Evolutionary conservation across 2,113 vertebrate genomes (phyloP).

Genomic region (Pongo pygmaeus): DNA sequence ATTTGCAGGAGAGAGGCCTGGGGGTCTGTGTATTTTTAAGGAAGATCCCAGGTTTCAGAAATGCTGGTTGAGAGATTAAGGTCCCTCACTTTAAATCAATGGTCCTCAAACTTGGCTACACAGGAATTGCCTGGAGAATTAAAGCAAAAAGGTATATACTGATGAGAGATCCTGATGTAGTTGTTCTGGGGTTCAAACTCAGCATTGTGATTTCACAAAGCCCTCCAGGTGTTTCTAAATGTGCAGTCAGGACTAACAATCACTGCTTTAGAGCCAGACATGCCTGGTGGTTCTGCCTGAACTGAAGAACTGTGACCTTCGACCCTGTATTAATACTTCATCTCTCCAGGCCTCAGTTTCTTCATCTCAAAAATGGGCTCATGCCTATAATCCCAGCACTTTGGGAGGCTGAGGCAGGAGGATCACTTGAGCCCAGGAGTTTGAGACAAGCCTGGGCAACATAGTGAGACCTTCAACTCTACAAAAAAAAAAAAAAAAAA

Average conservation of each 20-base stretch:
- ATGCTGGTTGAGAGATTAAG: not conserved
- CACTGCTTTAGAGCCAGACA: not conserved
- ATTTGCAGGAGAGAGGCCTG: not conserved
- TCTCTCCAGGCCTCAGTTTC: not conserved
- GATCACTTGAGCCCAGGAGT: too few relatives aligned
- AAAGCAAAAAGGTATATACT: not conserved
- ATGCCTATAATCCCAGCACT: too few relatives aligned
- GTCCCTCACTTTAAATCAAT: not conserved
- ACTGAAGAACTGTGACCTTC: not conserved
- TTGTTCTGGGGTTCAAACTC: not conserved
- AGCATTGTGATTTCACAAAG: not conserved
- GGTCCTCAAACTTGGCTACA: not conserved
- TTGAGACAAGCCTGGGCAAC: too few relatives aligned
- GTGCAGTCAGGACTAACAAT: not conserved
- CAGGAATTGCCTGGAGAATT: too few relatives aligned
- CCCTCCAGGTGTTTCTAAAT: not conserved
- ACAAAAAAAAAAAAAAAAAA: too few relatives aligned
- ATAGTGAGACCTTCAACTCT: too few relatives aligned
- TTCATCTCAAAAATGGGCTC: not conserved
- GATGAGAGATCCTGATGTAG: not conserved
- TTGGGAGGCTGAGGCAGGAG: too few relatives aligned
- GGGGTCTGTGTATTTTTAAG: not conserved
- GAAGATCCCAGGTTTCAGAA: not conserved
- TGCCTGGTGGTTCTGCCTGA: not conserved
- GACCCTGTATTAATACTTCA: not conserved